Conservation (phyloP, 2,888 invertebrate genomes). For the Halictus ligatus region DNA sequence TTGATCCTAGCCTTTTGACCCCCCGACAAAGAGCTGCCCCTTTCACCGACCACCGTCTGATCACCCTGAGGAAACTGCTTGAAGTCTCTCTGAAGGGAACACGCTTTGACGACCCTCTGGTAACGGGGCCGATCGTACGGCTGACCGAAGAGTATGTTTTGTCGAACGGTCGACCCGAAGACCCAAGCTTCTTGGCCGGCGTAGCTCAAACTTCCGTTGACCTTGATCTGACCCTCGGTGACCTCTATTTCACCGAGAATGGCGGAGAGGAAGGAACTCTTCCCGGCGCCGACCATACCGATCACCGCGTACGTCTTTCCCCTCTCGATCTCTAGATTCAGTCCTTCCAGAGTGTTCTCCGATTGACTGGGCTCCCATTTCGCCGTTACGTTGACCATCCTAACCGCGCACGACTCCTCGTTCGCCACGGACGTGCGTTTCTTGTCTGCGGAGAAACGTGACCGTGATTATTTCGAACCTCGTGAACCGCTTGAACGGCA, state of each 20-base stretch:
- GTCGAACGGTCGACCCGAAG: conserved; percentile 90
- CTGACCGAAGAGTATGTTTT: conserved; percentile 94
- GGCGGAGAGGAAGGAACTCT: conserved; percentile 88
- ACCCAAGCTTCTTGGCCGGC: conserved; percentile 95
- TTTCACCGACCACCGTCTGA: conserved; percentile 89
- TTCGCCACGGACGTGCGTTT: conserved; percentile 30
- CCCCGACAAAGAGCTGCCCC: conserved; percentile 90
- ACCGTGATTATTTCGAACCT: background rate
- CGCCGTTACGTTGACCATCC: conserved; percentile 79
- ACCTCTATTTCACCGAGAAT: conserved; percentile 90
- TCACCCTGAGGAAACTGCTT: conserved; percentile 89
- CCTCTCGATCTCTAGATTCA: conserved; percentile 86
- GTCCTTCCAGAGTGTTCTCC: conserved; percentile 85
- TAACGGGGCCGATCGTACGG: conserved; percentile 87
- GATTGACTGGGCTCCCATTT: conserved; percentile 86
- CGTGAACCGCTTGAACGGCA: background rate
- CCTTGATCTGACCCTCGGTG: conserved; percentile 86
- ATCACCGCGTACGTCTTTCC: conserved; percentile 89
- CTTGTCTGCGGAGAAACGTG: conserved; percentile 30
- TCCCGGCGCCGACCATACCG: conserved; percentile 91
- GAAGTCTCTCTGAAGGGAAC: conserved; percentile 84
- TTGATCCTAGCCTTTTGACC: conserved; percentile 92
- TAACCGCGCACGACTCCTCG: conserved; percentile 67
- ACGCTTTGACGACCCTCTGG: conserved; percentile 82
- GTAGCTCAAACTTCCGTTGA: conserved; percentile 89